Base-by-base conservation (phyloP, 2,797 vertebrate genomes). In the Sebastes cheni region DNA sequence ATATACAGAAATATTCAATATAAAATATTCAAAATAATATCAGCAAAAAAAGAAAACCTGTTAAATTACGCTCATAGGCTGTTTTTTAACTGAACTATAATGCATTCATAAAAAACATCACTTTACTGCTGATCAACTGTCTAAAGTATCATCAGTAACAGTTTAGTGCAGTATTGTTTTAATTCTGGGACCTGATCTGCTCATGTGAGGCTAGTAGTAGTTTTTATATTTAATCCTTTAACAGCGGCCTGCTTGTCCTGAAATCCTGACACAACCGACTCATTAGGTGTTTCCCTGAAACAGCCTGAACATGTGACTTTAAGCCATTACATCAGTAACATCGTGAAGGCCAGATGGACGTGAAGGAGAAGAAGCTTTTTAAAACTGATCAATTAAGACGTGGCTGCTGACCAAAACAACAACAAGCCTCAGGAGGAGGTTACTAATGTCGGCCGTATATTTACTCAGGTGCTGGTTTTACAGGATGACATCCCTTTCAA, bases 281-380 rank as follows among this genome's bases (percentile, higher is more conserved):
- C 25, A 52, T 29, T 14, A 34, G 14, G 50, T 73, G 8, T 25
- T 70, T 54, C 59, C 59, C n/a, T 74, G 61, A 77, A 72, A 67
- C 50, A 36, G 13, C 42, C 55, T 39, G 58, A 78, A 58, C 73
- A 79, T 36, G 78, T 85, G 74, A 5, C 58, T 32, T 65, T 56
- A 13, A 59, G 23, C 58, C 16, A 6, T 42, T 23, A 32, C 29
- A 66, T 59, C 72, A 56, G 10, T 39, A 16, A 23, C 2, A 14
- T 58, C 29, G 12, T 34, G 60, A 77, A 77, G 73, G 58, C 20
- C 52, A 46, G 64, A 67, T 25, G 64, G 9, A 59, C 4, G 46
- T 8, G 6, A 30, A 69, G 18, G 62, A 65, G 36, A 18, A 36
- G 61, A 82, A 39, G 3, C 67, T 77, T 67, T 81, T 86, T 29